Evolutionary conservation across 1,140 invertebrate species (phyloP), one percentile per base, ranked within the genome.

Genomic region (Ylistrum balloti): DNA sequence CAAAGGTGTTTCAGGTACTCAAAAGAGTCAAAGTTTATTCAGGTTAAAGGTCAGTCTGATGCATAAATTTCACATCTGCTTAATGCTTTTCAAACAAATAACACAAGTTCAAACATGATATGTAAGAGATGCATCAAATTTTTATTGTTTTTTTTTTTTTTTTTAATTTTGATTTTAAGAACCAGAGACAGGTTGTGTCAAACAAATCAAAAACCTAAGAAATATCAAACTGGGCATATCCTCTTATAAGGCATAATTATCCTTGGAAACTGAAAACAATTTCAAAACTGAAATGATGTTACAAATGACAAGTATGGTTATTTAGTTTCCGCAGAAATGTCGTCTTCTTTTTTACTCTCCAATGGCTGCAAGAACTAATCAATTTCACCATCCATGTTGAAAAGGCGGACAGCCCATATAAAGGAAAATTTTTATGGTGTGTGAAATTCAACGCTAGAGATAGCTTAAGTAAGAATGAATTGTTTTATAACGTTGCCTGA

Each of bases 281-380:
- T 74, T 74, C 56, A n/a, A 74, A 74, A 74, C n/a, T 74, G 56
- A 74, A 74, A 28, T 74, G 56, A n/a, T 74, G n/a, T 74, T 74
- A n/a, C n/a, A n/a, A 9, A 45, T 28, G 56, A 74, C 56, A 74
- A 7, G 56, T 74, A 74, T 74, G 28, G 17, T 74, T 74, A 74
- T n/a, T 74, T 74, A 74, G 56, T 11, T 28, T 28, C 22, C 17
- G 28, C 56, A 74, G 56, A 74, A 74, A 74, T 74, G 56, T 28
- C 56, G 28, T 74, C n/a, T n/a, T 74, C 5, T 74, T 74, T 74
- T 28, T 28, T 28, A 1, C n/a, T 74, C 22, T 28, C 56, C 56
- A 22, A 74, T 28, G 56, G 56, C 56, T 74, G n/a, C 1, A 74
- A 28, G 56, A 74, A 28, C 56, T 74, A 74, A 74, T 74, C 56